Percentiles rank a stretch among this genome's conserved stretches.
Evolutionary conservation across 2,113 vertebrate species (phyloP).

Genomic region (Symphodus melops): DNA sequence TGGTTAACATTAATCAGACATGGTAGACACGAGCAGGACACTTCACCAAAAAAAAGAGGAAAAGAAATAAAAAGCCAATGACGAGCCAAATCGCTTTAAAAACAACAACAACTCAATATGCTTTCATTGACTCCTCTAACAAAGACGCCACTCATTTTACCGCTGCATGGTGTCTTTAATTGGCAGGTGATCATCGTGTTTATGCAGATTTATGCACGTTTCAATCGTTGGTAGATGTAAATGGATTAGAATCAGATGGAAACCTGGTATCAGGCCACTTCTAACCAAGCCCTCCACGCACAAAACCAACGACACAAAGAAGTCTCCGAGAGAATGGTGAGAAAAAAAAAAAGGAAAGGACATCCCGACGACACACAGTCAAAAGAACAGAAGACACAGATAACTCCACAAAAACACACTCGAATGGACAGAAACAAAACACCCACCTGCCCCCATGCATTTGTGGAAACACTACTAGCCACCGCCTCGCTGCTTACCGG

Average conservation of each 20-base stretch:
- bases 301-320: constrained; percentile 53
- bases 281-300: constrained; percentile 74
- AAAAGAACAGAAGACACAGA: constrained; percentile 55
- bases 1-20: constrained; percentile 72
- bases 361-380: constrained; percentile 54
- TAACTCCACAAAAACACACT: constrained; percentile 56
- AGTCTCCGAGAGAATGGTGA: constrained; percentile 63
- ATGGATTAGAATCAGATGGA: constrained; percentile 60
- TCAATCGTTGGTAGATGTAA: constrained; percentile 49
- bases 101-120: constrained; percentile 10
- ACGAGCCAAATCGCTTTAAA: constrained; percentile 41
- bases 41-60: constrained; percentile 73
- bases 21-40: constrained; percentile 86
- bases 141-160: constrained; percentile 24
- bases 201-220: constrained; percentile 45
- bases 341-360: constrained; percentile 49
- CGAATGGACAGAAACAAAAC: constrained; percentile 61
- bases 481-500: constrained; percentile 86
- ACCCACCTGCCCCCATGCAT: constrained; percentile 73
- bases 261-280: constrained; percentile 66
- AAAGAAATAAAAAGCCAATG: constrained; percentile 63
- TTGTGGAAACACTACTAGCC: constrained; percentile 20
- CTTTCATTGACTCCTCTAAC: constrained; percentile 16
- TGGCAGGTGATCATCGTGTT: constrained; percentile 22
- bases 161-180: constrained; percentile 15